Conservation (phyloP, 2,113 vertebrate species). For the Egretta garzetta region DNA sequence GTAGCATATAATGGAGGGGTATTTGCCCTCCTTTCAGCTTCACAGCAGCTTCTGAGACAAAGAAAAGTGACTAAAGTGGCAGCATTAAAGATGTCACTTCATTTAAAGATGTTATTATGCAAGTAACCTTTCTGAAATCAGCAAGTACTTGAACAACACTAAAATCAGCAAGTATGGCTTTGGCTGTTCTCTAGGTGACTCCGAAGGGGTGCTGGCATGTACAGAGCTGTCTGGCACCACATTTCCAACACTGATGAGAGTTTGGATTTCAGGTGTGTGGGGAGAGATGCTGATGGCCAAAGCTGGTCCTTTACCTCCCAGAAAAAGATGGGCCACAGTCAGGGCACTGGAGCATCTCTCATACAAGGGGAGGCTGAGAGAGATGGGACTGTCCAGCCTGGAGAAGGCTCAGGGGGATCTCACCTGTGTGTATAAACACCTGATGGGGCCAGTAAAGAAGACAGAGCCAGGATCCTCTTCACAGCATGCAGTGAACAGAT, state of each 20-base stretch:
- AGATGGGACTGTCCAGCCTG: not conserved
- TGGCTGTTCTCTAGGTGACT: not conserved
- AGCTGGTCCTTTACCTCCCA: not conserved
- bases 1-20: not conserved
- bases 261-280: not conserved
- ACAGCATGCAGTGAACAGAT: not conserved
- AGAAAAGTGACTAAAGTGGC: not conserved
- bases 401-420: not conserved
- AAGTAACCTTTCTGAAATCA: not conserved
- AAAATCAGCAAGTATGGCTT: not conserved
- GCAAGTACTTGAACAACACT: not conserved
- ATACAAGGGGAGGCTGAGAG: not conserved
- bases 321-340: not conserved
- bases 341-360: not conserved
- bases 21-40: not conserved
- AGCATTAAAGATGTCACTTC: not conserved
- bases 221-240: not conserved
- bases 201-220: not conserved
- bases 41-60: not conserved
- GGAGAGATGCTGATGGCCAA: not conserved
- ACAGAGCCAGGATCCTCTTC: rapidly evolving
- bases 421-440: not conserved
- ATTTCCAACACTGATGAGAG: not conserved
- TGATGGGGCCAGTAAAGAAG: not conserved
- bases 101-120: not conserved